A percentile compares a stretch with the other conserved stretches of the same genome.
These are phyloP conservation scores for Peucedramus taeniatus DNA, from an alignment of 2,113 vertebrate species.

Conservation along the genomic window DNA sequence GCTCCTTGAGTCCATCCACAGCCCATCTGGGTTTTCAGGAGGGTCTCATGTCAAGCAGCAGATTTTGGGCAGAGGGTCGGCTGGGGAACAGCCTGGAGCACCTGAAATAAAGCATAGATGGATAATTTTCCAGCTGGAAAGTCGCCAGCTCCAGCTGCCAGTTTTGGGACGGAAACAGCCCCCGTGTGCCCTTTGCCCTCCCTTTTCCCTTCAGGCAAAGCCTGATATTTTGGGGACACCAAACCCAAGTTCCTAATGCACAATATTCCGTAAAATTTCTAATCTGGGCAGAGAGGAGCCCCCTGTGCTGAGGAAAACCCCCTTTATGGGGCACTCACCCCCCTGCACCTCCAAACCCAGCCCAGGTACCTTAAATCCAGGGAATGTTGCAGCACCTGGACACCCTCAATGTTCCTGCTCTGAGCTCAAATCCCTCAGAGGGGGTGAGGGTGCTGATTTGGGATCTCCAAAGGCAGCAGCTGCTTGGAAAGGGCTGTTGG, in stretches of 20 bases:
- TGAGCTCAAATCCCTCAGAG: background rate
- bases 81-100: background rate
- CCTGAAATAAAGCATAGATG: rapidly evolving
- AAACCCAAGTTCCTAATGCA: rapidly evolving
- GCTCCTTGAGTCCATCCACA: background rate
- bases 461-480: background rate
- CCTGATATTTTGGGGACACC: background rate
- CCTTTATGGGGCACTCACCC: rapidly evolving
- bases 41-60: rapidly evolving
- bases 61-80: background rate
- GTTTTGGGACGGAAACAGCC: background rate
- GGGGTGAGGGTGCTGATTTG: background rate
- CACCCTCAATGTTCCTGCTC: rapidly evolving
- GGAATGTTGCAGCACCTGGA: background rate
- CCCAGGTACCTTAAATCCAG: background rate
- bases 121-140: background rate
- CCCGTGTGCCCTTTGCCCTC: rapidly evolving
- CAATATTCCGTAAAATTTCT: background rate
- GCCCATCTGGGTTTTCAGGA: rapidly evolving
- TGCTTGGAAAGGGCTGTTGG: background rate
- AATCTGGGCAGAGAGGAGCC: rapidly evolving
- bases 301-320: rapidly evolving
- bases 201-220: background rate
- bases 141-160: background rate
- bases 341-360: background rate